These are phyloP conservation scores for Leptogaster cylindrica DNA, from an alignment of 2,888 invertebrate species.

Conservation along the genomic window DNA sequence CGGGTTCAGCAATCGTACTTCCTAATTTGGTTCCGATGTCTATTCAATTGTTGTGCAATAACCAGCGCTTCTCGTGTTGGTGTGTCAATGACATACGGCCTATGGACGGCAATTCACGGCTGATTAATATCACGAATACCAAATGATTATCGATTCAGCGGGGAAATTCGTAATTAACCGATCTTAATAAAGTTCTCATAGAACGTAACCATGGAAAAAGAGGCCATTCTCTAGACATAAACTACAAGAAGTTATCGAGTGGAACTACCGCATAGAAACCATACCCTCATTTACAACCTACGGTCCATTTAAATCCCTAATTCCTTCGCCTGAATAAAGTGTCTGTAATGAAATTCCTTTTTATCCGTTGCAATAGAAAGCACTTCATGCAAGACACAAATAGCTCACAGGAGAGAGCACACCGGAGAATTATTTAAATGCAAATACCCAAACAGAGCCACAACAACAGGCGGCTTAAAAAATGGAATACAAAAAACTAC, in stretches of 20 bases:
- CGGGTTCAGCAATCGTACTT: conserved; percentile 34
- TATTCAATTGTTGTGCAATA: conserved; percentile 25
- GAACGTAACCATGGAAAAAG: too few relatives aligned
- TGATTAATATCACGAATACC: too few relatives aligned
- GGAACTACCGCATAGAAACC: too few relatives aligned
- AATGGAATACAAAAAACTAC: conserved; percentile 1
- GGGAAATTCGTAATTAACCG: too few relatives aligned
- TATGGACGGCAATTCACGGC: too few relatives aligned
- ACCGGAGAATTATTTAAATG: conserved; percentile 17
- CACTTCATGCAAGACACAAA: not conserved
- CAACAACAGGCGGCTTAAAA: not conserved
- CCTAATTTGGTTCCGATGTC: conserved; percentile 40
- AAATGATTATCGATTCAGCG: too few relatives aligned
- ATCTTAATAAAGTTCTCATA: too few relatives aligned
- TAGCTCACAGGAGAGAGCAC: not conserved
- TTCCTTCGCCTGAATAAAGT: not conserved
- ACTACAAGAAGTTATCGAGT: too few relatives aligned
- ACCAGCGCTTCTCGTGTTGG: not conserved
- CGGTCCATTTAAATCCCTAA: too few relatives aligned
- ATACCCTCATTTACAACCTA: too few relatives aligned
- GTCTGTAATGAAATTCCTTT: not conserved
- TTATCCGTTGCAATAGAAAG: not conserved
- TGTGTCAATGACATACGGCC: conserved; percentile 30
- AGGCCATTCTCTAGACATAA: too few relatives aligned
- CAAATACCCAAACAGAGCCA: conserved; percentile 8